Evolutionary conservation across 2,888 invertebrate species (phyloP).

Genomic region (Protodeltote pygarga): DNA sequence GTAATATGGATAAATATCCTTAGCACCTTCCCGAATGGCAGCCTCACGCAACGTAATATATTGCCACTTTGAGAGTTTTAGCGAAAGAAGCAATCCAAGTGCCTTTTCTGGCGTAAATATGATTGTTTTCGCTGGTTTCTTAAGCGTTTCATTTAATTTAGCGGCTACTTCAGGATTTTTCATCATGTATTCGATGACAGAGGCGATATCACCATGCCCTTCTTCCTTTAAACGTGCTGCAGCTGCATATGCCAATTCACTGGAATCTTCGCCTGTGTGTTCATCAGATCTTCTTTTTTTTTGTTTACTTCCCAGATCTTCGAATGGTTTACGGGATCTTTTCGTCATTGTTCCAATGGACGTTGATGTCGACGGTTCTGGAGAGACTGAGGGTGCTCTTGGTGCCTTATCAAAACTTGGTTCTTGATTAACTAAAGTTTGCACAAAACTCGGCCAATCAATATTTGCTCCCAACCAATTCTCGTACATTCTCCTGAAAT

Average conservation of each 20-base stretch:
- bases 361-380: too few relatives aligned
- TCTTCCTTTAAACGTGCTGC: slow-evolving; percentile 16
- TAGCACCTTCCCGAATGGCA: slow-evolving; percentile 15
- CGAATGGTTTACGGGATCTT: too few relatives aligned
- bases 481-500: too few relatives aligned
- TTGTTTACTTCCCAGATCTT: too few relatives aligned
- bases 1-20: slow-evolving; percentile 12
- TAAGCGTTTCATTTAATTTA: slow-evolving; percentile 15
- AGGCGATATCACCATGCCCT: slow-evolving; percentile 22
- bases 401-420: too few relatives aligned
- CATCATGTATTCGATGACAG: slow-evolving; percentile 26
- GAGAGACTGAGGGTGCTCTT: too few relatives aligned
- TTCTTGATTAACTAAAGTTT: too few relatives aligned
- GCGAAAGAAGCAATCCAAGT: slow-evolving; percentile 26
- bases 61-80: slow-evolving; percentile 20
- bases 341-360: too few relatives aligned
- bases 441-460: too few relatives aligned
- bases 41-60: slow-evolving; percentile 18
- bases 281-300: too few relatives aligned
- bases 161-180: slow-evolving; percentile 25
- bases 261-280: too few relatives aligned
- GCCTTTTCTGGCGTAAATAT: slow-evolving; percentile 31
- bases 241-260: slow-evolving; percentile 1
- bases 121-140: slow-evolving; percentile 12
- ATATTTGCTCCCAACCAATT: too few relatives aligned